Percentiles rank a stretch among this genome's conserved stretches.
Conservation (phyloP, 2,888 invertebrate genomes). For the Chromoteleia sp. region DNA sequence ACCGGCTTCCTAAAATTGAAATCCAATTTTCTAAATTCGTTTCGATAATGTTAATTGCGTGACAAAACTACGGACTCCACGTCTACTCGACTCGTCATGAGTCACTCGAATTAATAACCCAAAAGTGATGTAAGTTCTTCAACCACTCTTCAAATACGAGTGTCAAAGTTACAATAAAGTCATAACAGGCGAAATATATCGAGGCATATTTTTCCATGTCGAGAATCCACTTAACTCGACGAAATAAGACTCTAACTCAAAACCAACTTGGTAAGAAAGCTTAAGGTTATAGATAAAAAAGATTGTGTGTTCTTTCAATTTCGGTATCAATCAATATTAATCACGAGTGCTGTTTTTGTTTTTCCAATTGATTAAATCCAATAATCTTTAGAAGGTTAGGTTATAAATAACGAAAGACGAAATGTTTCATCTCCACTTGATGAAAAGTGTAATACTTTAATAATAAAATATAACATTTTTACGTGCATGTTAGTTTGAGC, state of each 20-base stretch:
- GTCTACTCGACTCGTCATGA: background rate
- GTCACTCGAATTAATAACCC: conserved; percentile 3
- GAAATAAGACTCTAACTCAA: conserved; percentile 1
- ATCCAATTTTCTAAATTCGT: conserved; percentile 15
- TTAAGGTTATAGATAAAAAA: background rate
- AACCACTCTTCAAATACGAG: conserved; percentile 1
- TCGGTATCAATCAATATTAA: background rate
- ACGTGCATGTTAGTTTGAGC: too few species aligned
- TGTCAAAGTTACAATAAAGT: conserved; percentile 7
- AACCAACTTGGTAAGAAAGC: conserved; percentile 1
- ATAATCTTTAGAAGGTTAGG: too few species aligned
- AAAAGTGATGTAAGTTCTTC: conserved; percentile 13
- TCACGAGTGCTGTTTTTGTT: too few species aligned
- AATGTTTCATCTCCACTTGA: too few species aligned
- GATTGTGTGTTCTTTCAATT: conserved; percentile 5
- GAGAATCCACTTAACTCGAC: conserved; percentile 6
- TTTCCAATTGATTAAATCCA: too few species aligned
- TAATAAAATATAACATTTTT: too few species aligned
- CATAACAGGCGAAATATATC: conserved; percentile 21
- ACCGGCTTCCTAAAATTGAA: background rate
- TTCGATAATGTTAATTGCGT: background rate
- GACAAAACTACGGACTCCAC: background rate
- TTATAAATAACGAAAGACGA: too few species aligned
- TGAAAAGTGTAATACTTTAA: too few species aligned
- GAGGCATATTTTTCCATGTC: conserved; percentile 16